These are phyloP conservation scores for Kryptolebias ocellatus DNA, from an alignment of 2,797 vertebrate species.

Conservation along the genomic window DNA sequence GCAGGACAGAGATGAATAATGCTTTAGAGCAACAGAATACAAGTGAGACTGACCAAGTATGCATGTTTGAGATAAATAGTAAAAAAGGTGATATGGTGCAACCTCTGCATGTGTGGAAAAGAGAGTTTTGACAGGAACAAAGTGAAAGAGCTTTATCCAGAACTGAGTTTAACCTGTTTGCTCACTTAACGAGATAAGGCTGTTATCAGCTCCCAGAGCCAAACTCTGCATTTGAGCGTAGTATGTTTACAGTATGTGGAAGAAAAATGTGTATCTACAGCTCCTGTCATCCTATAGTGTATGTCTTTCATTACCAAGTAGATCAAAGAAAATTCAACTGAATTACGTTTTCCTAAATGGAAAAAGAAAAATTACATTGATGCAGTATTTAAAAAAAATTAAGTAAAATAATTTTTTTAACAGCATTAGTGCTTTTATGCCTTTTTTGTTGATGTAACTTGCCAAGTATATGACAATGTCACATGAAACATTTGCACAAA, in stretches of 20 bases:
- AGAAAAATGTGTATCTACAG: neutral
- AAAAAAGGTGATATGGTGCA: slow-evolving; percentile 28
- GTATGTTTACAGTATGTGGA: slow-evolving; percentile 23
- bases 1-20: slow-evolving; percentile 3
- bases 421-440: no score
- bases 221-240: slow-evolving; percentile 7
- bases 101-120: slow-evolving; percentile 19
- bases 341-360: neutral
- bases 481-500: no score
- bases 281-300: slow-evolving; percentile 9
- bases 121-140: slow-evolving; percentile 30
- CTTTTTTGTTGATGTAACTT: no score
- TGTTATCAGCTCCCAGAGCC: slow-evolving; percentile 58
- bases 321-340: neutral
- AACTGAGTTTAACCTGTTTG: slow-evolving; percentile 58
- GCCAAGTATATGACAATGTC: no score
- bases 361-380: neutral
- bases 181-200: slow-evolving; percentile 57
- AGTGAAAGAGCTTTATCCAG: slow-evolving; percentile 55
- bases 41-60: slow-evolving; percentile 23
- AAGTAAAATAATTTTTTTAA: no score
- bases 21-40: slow-evolving; percentile 29
- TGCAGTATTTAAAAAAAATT: neutral
- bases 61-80: slow-evolving; percentile 21
- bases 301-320: slow-evolving; percentile 14